phyloP scores from a whole-genome alignment of 2,113 vertebrate genomes.

The Eidolon helvum region DNA sequence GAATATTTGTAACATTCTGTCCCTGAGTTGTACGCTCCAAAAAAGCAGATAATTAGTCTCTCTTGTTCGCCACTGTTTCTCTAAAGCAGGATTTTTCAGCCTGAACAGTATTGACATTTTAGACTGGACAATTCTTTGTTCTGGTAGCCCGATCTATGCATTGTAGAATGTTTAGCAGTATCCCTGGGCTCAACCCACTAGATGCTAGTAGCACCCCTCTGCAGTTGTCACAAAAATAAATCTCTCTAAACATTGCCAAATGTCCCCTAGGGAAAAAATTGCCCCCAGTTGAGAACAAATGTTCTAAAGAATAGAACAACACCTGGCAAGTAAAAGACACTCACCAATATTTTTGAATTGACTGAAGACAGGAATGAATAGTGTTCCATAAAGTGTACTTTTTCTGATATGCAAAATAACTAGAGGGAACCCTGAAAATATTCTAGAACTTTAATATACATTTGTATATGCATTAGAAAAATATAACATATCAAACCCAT shows the following conservation, averaged over 20 bases:
- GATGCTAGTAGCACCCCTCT: not conserved
- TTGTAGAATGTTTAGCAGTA: not conserved
- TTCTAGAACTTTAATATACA: not conserved
- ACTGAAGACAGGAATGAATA: not conserved
- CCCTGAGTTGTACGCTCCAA: not conserved
- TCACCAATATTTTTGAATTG: not conserved
- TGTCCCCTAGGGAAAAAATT: not conserved
- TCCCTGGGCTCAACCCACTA: not conserved
- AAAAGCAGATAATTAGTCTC: not conserved
- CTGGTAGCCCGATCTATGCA: not conserved
- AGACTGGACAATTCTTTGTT: not conserved
- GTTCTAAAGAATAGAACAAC: not conserved
- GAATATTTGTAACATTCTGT: not conserved
- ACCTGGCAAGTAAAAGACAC: not conserved
- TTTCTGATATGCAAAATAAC: not conserved
- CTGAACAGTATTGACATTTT: not conserved
- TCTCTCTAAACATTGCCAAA: not conserved
- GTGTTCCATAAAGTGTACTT: not conserved
- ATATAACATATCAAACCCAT: not conserved
- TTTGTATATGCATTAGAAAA: slow-evolving; percentile 5
- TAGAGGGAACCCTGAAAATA: not conserved
- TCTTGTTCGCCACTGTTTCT: not conserved
- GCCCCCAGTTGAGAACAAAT: not conserved
- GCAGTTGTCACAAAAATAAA: not conserved
- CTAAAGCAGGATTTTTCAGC: not conserved